Evolutionary conservation across 1,140 invertebrate genomes (phyloP).

Genomic region (Zaprionus ghesquierei): DNA sequence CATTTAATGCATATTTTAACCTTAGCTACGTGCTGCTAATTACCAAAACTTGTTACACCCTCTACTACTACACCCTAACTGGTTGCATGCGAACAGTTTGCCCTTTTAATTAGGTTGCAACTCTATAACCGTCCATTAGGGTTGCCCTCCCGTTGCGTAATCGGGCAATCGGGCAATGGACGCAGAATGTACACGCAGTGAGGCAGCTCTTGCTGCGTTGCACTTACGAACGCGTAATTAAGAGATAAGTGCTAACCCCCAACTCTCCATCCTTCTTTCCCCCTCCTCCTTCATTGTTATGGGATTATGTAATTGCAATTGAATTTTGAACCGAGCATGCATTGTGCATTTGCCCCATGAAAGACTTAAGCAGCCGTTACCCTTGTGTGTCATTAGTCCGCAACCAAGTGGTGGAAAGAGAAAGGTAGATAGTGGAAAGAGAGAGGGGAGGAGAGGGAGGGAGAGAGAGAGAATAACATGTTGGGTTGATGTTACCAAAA

Average conservation of each 20-base stretch:
- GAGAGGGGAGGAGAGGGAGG: not conserved
- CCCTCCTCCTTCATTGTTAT: conserved; percentile 8
- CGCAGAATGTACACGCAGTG: not conserved
- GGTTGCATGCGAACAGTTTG: not conserved
- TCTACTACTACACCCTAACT: no score
- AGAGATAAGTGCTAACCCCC: conserved; percentile 31
- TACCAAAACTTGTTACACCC: not conserved
- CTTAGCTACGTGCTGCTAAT: not conserved
- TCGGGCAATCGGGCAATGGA: not conserved
- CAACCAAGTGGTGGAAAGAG: not conserved
- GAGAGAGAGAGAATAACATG: not conserved
- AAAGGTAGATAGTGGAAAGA: not conserved
- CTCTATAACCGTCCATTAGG: not conserved
- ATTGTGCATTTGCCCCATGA: conserved; percentile 15
- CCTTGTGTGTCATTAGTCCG: not conserved
- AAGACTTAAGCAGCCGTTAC: not conserved
- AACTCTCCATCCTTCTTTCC: not conserved
- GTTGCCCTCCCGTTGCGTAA: not conserved
- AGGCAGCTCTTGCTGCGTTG: not conserved
- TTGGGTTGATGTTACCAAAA: no score
- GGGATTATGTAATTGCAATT: conserved; percentile 53
- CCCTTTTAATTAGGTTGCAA: not conserved
- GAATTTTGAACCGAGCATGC: conserved; percentile 20
- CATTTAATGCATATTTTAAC: not conserved
- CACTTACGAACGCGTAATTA: conserved; percentile 44